These are phyloP conservation scores for Hippocampus zosterae DNA, from an alignment of 2,113 vertebrate genomes.

Conservation along the genomic window DNA sequence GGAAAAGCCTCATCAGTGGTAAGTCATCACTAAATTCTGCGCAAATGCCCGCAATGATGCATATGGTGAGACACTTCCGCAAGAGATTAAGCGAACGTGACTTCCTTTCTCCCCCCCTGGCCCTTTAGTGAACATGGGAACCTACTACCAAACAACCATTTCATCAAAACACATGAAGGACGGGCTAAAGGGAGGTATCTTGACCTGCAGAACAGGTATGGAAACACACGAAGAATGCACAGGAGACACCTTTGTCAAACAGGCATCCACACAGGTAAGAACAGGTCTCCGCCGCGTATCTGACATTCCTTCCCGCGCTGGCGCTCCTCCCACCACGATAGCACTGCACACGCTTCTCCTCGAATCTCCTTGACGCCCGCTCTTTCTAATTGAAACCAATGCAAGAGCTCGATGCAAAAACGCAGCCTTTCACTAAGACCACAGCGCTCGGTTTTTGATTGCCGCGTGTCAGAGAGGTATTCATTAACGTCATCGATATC, in stretches of 20 bases:
- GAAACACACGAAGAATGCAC: conserved; percentile 24
- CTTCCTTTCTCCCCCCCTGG: conserved; percentile 14
- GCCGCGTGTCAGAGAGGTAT: neutral
- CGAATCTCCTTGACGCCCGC: neutral
- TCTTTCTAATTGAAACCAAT: neutral
- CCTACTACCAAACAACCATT: neutral
- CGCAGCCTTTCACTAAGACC: neutral
- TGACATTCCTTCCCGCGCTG: conserved; percentile 39
- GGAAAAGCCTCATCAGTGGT: neutral
- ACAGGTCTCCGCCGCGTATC: conserved; percentile 36
- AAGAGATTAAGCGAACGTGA: neutral
- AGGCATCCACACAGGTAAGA: conserved; percentile 9
- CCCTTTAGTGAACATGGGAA: conserved; percentile 1
- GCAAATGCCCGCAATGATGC: neutral
- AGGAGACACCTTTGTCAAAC: conserved; percentile 14
- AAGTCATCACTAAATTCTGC: neutral
- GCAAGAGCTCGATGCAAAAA: neutral
- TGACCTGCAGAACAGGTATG: conserved; percentile 37
- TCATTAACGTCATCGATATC: neutral
- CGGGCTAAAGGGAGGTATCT: neutral
- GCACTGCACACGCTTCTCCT: neutral
- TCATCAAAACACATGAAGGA: conserved; percentile 4
- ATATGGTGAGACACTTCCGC: neutral
- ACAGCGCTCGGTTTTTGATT: neutral
- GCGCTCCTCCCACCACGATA: neutral